Percentiles rank a stretch among this genome's conserved stretches.
phyloP scores from a whole-genome alignment of 2,888 invertebrate species.

The Drosophila pseudotalamancana region DNA sequence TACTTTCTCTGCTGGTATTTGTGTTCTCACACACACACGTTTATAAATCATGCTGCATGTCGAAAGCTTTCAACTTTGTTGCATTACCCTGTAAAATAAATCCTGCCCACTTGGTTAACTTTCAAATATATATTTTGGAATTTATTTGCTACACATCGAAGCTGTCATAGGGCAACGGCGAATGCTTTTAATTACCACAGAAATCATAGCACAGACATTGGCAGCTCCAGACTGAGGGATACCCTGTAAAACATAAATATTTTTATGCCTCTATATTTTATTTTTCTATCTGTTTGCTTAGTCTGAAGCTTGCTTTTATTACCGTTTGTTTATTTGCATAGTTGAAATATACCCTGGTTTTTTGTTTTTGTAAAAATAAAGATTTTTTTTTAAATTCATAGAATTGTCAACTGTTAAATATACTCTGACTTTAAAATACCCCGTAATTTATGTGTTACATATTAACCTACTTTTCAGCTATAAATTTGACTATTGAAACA shows the following conservation, averaged over 20 bases:
- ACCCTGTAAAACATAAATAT: background rate
- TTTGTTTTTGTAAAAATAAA: no score
- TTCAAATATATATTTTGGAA: slow-evolving; percentile 32
- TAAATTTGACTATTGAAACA: no score
- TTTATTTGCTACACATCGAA: slow-evolving; percentile 18
- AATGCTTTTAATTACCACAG: slow-evolving; percentile 34
- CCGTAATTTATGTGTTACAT: no score
- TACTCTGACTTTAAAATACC: no score
- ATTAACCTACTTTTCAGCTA: no score
- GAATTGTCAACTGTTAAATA: no score
- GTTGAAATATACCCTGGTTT: no score
- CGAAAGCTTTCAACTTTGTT: background rate
- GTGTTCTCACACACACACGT: background rate
- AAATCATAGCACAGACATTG: slow-evolving; percentile 1
- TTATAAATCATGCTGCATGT: background rate
- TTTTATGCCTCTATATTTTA: background rate
- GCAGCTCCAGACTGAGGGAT: background rate
- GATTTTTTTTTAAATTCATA: background rate
- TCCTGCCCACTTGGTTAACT: slow-evolving; percentile 13
- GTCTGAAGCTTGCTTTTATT: no score
- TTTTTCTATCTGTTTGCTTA: no score
- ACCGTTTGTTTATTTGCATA: no score
- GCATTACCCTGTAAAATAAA: slow-evolving; percentile 8
- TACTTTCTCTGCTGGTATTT: no score
- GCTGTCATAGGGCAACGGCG: slow-evolving; percentile 22